A percentile compares a stretch with the other conserved stretches of the same genome.
phyloP scores from a whole-genome alignment of 2,113 vertebrate species.

The Aegotheles bennettii region DNA sequence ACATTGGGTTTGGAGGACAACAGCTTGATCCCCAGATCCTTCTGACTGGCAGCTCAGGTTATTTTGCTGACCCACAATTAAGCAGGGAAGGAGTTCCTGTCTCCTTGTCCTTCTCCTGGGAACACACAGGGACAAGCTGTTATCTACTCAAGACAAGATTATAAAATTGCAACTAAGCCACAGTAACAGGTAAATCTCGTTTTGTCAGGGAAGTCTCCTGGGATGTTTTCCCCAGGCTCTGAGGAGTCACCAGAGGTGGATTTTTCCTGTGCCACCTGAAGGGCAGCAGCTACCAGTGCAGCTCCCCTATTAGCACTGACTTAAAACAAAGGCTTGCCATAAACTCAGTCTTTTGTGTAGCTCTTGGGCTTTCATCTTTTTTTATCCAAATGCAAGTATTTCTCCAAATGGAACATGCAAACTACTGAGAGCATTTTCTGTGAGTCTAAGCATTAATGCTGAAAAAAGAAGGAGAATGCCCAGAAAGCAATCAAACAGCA shows the following conservation, averaged over 20 bases:
- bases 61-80: neutral
- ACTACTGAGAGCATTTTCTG: neutral
- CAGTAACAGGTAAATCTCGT: neutral
- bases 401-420: neutral
- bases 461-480: neutral
- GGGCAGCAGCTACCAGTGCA: neutral
- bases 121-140: neutral
- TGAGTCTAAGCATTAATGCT: neutral
- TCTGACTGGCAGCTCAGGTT: neutral
- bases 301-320: neutral
- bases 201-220: neutral
- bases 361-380: neutral
- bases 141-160: conserved; percentile 39
- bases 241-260: neutral
- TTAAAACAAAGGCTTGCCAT: neutral
- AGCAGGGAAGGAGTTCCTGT: neutral
- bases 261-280: neutral
- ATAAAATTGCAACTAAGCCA: neutral
- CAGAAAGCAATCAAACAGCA: conserved; percentile 8
- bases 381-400: neutral
- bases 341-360: neutral
- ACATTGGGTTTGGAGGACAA: conserved; percentile 15
- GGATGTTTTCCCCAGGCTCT: neutral
- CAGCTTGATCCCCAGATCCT: neutral
- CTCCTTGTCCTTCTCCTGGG: neutral